Conservation (phyloP, 2,888 invertebrate genomes). For the Polia nebulosa region DNA sequence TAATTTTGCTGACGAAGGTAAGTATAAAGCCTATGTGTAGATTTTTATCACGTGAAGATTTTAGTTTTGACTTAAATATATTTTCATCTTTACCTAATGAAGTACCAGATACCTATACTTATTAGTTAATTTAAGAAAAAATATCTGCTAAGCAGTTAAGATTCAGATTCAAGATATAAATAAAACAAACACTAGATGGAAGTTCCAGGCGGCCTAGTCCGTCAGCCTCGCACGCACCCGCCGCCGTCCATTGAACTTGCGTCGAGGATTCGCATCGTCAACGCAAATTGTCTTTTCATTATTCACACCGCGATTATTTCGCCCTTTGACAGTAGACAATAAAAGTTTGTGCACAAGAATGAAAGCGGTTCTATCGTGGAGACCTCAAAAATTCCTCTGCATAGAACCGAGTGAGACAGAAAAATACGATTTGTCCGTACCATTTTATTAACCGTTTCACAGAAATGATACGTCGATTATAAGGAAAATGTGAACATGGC, state of each 20-base stretch:
- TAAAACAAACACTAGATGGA: constrained; percentile 36
- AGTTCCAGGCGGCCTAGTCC: constrained; percentile 20
- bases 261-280: constrained; percentile 82
- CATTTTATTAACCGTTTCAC: constrained; percentile 7
- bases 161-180: constrained; percentile 15
- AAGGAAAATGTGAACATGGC: neutral
- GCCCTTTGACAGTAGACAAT: constrained; percentile 81
- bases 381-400: constrained; percentile 26
- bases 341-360: constrained; percentile 64
- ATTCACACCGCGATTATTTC: constrained; percentile 87
- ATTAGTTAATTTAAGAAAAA: neutral
- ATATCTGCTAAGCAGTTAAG: rapidly evolving
- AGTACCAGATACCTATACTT: neutral
- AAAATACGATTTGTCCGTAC: constrained; percentile 19
- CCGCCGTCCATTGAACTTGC: constrained; percentile 82
- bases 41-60: neutral
- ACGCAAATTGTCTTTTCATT: constrained; percentile 89
- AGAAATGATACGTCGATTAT: neutral
- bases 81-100: neutral
- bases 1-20: neutral
- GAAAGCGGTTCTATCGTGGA: constrained; percentile 48
- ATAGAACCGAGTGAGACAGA: constrained; percentile 27
- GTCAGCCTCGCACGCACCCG: constrained; percentile 71
- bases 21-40: neutral
- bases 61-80: neutral